Percentiles rank a stretch among this genome's conserved stretches.
phyloP scores from a whole-genome alignment of 2,888 invertebrate genomes.

The Mystacides longicornis region DNA sequence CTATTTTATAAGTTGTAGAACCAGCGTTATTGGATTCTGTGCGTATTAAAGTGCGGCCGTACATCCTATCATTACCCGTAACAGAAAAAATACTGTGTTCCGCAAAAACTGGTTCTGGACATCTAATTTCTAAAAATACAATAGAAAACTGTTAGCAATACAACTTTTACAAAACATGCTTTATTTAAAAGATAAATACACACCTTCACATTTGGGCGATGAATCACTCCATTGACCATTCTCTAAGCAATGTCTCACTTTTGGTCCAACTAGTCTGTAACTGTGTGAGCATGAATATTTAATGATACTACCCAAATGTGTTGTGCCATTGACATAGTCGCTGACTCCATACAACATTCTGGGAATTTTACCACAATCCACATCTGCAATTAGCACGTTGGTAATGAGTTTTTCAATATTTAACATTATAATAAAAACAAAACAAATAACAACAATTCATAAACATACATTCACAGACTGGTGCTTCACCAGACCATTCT shows the following conservation, averaged over 20 bases:
- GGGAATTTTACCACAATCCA: slow-evolving; percentile 82
- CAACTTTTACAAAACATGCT: neutral
- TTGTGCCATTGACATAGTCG: slow-evolving; percentile 69
- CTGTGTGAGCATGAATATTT: slow-evolving; percentile 72
- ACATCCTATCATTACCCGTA: slow-evolving; percentile 85
- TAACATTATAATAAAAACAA: neutral
- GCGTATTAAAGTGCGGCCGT: slow-evolving; percentile 73
- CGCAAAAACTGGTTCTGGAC: slow-evolving; percentile 74
- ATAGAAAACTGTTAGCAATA: neutral
- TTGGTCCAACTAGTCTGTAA: slow-evolving; percentile 70
- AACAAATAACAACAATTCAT: neutral
- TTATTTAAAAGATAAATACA: neutral
- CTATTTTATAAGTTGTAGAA: slow-evolving; percentile 76
- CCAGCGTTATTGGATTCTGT: slow-evolving; percentile 61
- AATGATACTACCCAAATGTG: slow-evolving; percentile 73
- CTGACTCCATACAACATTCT: slow-evolving; percentile 71
- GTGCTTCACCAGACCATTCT: slow-evolving; percentile 77
- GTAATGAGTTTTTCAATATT: neutral
- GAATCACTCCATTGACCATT: slow-evolving; percentile 77
- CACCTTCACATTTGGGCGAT: slow-evolving; percentile 82
- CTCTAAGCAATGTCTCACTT: slow-evolving; percentile 63
- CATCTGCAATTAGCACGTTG: slow-evolving; percentile 47
- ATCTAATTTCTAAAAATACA: slow-evolving; percentile 66
- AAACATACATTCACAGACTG: slow-evolving; percentile 73
- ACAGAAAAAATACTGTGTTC: slow-evolving; percentile 82